Evolutionary conservation across 2,888 invertebrate species (phyloP).

Genomic region (Mycalesis mineus): DNA sequence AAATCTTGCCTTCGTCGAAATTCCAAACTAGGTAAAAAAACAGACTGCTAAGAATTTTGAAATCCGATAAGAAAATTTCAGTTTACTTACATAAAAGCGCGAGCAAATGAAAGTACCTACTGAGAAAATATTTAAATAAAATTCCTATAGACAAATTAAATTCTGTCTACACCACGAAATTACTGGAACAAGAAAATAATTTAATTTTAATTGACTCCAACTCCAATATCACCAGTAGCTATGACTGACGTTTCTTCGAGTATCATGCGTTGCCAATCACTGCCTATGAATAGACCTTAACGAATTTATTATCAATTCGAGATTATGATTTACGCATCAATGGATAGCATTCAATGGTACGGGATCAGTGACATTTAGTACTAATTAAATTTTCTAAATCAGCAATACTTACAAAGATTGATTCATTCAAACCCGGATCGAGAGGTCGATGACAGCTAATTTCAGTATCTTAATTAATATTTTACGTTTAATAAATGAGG

Average conservation of each 20-base stretch:
- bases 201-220: background rate
- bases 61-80: no score
- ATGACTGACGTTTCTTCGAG: slow-evolving; percentile 18
- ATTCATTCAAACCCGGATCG: slow-evolving; percentile 12
- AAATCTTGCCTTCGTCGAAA: no score
- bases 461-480: background rate
- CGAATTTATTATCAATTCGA: slow-evolving; percentile 48
- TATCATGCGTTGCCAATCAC: slow-evolving; percentile 56
- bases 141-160: background rate
- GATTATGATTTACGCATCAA: slow-evolving; percentile 13
- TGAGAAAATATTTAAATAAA: background rate
- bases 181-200: slow-evolving; percentile 2
- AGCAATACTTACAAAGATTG: slow-evolving; percentile 15
- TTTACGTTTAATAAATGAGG: background rate
- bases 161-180: background rate
- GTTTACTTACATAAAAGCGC: background rate
- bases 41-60: no score
- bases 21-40: no score
- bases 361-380: slow-evolving; percentile 37
- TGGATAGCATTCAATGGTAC: slow-evolving; percentile 7
- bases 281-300: slow-evolving; percentile 58
- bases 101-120: background rate
- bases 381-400: slow-evolving; percentile 21
- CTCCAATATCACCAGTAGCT: slow-evolving; percentile 7
- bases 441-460: slow-evolving; percentile 10